Evolutionary conservation across 2,113 vertebrate genomes (phyloP), one percentile per base, ranked within the genome.

Genomic region (Myodes glareolus): DNA sequence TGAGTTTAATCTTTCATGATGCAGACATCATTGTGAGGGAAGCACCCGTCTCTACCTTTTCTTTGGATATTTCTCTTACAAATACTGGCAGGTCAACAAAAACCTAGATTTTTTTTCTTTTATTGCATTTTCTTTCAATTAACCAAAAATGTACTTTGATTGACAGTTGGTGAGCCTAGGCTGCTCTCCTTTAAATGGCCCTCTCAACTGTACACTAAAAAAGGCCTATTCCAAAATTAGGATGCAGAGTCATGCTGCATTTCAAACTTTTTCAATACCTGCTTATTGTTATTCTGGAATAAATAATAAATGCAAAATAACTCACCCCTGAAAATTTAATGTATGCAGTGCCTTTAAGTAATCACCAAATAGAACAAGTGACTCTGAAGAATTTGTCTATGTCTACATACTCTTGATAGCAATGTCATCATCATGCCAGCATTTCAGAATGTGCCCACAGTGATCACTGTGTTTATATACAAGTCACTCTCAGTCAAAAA

Each of bases 91-190:
- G 8, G 19, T 7, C 3, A 52, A 4, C n/a, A n/a, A 5, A 19
- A 13, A 58, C 1, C 5, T 4, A 19, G 45, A 45, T 2, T 1
- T 14, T n/a, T 7, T 2, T 2, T 55, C 52, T 7, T 7, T 5
- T n/a, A 70, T 50, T 42, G 16, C 1, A 78, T 9, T 76, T 36
- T 75, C 2, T 61, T 6, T 39, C 16, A 88, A n/a, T 75, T 5
- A 29, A n/a, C 4, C 0, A 63, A 17, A 4, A 2, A 58, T 3
- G 4, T 39, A 14, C 55, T 84, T 36, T 31, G 50, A 36, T n/a
- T 81, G 19, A 58, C 4, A 52, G 31, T 55, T 78, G 47, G 13
- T 7, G 25, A 47, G 29, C 14, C 13, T 27, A 7, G 21, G 21
- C 21, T 75, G 7, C 1, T 4, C n/a, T 61, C 25, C 36, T 82